A percentile compares a stretch with the other conserved stretches of the same genome.
Conservation (phyloP, 2,113 vertebrate genomes). For the Barbus barbus region DNA sequence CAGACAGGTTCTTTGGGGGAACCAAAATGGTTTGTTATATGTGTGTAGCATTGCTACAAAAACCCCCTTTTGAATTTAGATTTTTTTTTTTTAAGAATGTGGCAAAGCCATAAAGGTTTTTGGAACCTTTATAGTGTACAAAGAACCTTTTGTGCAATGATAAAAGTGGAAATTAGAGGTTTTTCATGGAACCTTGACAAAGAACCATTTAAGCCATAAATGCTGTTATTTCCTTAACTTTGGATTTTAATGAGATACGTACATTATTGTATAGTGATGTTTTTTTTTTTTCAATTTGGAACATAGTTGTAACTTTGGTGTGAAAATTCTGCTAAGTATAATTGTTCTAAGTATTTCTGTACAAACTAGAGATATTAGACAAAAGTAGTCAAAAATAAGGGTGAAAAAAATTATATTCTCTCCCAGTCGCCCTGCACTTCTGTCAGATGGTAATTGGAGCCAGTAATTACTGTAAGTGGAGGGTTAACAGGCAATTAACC, state of each 20-base stretch:
- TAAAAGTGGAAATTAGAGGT: not conserved
- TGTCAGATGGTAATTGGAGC: constrained; percentile 56
- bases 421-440: constrained; percentile 39
- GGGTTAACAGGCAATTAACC: constrained; percentile 57
- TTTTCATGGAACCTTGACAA: not conserved
- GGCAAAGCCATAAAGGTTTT: not conserved
- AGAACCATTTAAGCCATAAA: not conserved
- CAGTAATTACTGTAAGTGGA: constrained; percentile 57
- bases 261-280: not conserved
- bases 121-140: not conserved
- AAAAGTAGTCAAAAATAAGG: constrained; percentile 41
- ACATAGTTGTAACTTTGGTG: not conserved
- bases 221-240: not conserved
- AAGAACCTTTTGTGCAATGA: not conserved
- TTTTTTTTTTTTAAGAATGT: not conserved
- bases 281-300: not conserved
- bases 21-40: not conserved
- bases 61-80: not conserved
- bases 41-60: not conserved
- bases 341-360: not conserved
- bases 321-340: no score
- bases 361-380: constrained; percentile 15
- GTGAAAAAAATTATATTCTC: constrained; percentile 39
- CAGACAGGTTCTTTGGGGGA: no score
- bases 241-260: not conserved